Evolutionary conservation across 2,797 vertebrate species (phyloP), one percentile per base, ranked within the genome.

Genomic region (Crax fasciolata): DNA sequence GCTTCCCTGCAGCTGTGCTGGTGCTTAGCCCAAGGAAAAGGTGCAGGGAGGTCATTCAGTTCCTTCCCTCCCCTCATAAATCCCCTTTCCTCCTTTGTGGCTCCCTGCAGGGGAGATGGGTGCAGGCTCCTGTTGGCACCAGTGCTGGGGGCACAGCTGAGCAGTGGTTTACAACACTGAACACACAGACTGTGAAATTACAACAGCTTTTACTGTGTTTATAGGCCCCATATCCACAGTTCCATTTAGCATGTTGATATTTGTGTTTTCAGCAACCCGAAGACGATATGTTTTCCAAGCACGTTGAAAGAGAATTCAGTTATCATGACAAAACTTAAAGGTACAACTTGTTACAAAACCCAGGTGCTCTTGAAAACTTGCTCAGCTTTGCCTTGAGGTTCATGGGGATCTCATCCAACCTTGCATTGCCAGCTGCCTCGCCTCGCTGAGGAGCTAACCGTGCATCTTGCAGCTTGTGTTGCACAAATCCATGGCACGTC

Each of bases 141-240:
- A 18, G 4, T 38, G 10, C 0, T n/a, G 62, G 44, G 38, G 54
- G 70, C 66, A 44, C 11, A 49, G 78, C 74, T 70, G 23, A 2
- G 2, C 4, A 1, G 19, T 51, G 32, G 25, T 51, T 76, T 49
- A 1, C 3, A 2, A 19, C 43, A 23, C 43, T 30, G 54, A 62
- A 15, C 13, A 30, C 12, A 23, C 0, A 4, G 51, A n/a, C 41
- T 23, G 0, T 16, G 35, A 39, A 27, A 10, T 63, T 55, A 3
- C 7, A 19, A 13, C 18, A 27, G 51, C 46, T 49, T 59, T 55
- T 48, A 1, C 49, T 39, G 58, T 27, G 48, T 49, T 70, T 44
- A 8, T 11, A 28, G 59, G 46, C 38, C 25, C 19, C 11, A 4
- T 39, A 32, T 41, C 71, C 61, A 13, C 2, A 0, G 18, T 8